Base-by-base conservation (phyloP, 2,888 invertebrate genomes). In the Eupithecia exiguata region DNA sequence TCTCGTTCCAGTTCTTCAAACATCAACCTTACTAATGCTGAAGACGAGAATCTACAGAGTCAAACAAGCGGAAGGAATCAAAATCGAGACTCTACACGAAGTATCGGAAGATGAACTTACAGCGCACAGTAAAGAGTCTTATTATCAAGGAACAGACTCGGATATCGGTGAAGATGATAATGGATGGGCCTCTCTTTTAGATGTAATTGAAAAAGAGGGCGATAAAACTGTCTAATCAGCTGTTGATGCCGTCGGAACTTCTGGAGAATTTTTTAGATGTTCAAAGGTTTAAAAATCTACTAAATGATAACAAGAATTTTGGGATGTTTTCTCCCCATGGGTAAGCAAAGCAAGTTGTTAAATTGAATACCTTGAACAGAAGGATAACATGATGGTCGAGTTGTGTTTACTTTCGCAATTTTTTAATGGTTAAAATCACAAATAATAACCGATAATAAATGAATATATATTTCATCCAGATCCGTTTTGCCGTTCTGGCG, bases 31-130 rank as follows among this genome's bases (percentile, higher is more conserved):
- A 10, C n/a, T 49, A 49, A 49, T 49, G 49, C 10, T 49, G 49
- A 49, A 49, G 49, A 49, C 49, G 49, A 49, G 14, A n/a, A 49
- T 49, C 49, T 49, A 49, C 49, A n/a, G 49, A 49, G 49, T 49
- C 49, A 49, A 49, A 49, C 9, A 49, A 3, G 3, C n/a, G n/a
- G n/a, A 49, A 10, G 49, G 9, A 49, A 2, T 2, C n/a, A n/a
- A n/a, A 9, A 9, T 49, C 49, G 49, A n/a, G n/a, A n/a, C n/a
- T n/a, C 9, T n/a, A n/a, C 9, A n/a, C n/a, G n/a, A 49, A 49
- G 49, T 9, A 49, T n/a, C 49, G 0, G n/a, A n/a, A n/a, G 49
- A 49, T 49, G 49, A 49, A n/a, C n/a, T n/a, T n/a, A 9, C n/a
- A n/a, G n/a, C 9, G n/a, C 9, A n/a, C 9, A 49, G n/a, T n/a